Evolutionary conservation across 64 coral and sea anemone genomes (phyloP).

Genomic region (Stylophora pistillata): DNA sequence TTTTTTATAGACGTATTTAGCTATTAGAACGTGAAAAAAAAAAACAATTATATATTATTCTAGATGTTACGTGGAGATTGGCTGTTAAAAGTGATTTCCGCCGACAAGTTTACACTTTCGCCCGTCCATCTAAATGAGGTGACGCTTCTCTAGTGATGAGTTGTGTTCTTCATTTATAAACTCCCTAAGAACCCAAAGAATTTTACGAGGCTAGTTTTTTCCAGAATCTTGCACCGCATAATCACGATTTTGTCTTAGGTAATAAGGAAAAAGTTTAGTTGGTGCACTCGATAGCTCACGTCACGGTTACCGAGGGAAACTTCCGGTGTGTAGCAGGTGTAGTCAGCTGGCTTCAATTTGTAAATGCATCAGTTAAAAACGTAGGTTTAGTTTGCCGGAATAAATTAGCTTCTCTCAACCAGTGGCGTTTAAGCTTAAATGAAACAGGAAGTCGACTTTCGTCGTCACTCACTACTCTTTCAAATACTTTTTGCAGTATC

Average conservation of each 20-base stretch:
- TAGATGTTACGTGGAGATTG: too few species aligned
- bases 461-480: background rate
- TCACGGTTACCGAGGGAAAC: background rate
- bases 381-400: background rate
- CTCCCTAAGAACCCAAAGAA: background rate
- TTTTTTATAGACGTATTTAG: too few species aligned
- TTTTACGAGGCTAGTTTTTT: background rate
- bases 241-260: background rate
- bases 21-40: too few species aligned
- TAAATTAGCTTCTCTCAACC: conserved; percentile 11
- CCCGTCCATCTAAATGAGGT: background rate
- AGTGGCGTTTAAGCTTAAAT: background rate
- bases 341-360: conserved; percentile 25
- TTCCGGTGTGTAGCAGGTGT: conserved; percentile 13
- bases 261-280: background rate
- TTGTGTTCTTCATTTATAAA: background rate
- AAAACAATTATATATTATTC: too few species aligned
- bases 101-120: background rate
- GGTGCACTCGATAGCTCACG: background rate
- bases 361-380: background rate
- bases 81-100: background rate
- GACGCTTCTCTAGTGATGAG: background rate
- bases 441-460: conserved; percentile 1
- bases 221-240: background rate
- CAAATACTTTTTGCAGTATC: background rate